Evolutionary conservation across 1,140 invertebrate genomes (phyloP).

Genomic region (Drosophila rhopaloa): DNA sequence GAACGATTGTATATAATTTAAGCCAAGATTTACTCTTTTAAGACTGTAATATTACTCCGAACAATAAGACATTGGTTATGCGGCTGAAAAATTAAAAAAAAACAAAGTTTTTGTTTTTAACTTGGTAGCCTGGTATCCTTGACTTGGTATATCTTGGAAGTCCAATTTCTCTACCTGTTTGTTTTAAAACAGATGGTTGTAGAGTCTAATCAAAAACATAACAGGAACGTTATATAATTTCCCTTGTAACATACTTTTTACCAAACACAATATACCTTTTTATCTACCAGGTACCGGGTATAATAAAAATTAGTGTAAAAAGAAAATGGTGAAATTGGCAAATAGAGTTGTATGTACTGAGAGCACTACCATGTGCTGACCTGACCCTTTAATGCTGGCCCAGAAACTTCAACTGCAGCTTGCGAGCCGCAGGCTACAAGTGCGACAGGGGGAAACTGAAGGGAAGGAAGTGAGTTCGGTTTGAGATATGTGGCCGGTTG

Average conservation of each 20-base stretch:
- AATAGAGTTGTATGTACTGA: constrained; percentile 26
- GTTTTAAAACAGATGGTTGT: no score
- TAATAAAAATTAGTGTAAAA: constrained; percentile 41
- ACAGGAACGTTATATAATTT: no score
- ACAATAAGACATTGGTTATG: not conserved
- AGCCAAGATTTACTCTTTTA: not conserved
- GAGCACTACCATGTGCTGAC: constrained; percentile 43
- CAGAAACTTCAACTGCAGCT: constrained; percentile 20
- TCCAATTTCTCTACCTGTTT: no score
- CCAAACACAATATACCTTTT: no score
- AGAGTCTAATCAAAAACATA: no score
- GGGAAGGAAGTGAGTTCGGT: constrained; percentile 5
- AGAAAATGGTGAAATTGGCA: constrained; percentile 6
- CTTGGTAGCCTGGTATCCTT: no score
- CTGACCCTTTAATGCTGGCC: constrained; percentile 57
- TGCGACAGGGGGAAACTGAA: constrained; percentile 1
- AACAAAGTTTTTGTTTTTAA: no score
- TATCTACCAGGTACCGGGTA: not conserved
- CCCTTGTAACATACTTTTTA: no score
- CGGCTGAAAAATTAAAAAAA: no score
- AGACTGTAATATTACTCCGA: not conserved
- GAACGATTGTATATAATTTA: not conserved
- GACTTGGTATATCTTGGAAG: no score
- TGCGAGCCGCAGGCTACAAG: constrained; percentile 21
- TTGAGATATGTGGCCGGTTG: constrained; percentile 8